These are phyloP conservation scores for Agonum fuliginosum DNA, from an alignment of 2,888 invertebrate species.

Conservation along the genomic window DNA sequence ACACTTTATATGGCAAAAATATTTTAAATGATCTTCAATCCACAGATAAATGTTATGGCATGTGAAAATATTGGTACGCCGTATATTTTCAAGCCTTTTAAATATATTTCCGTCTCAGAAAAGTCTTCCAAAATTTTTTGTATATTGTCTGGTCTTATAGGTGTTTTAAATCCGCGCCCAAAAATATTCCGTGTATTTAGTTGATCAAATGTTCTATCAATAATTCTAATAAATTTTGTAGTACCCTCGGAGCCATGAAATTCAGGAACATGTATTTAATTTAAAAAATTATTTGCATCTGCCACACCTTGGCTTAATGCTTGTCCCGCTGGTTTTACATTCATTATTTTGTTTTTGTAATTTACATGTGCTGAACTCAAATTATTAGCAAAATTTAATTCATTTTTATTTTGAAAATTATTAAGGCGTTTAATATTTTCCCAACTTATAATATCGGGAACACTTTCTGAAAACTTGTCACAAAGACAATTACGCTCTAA, in stretches of 20 bases:
- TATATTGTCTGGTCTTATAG: too few relatives aligned
- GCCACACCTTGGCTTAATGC: conserved; percentile 64
- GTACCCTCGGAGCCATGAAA: too few relatives aligned
- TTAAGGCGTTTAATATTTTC: background rate
- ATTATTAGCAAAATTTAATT: conserved; percentile 29
- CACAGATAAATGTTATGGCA: too few relatives aligned
- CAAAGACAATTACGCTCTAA: background rate
- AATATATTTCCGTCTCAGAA: too few relatives aligned
- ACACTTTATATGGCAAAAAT: conserved; percentile 1
- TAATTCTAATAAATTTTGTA: too few relatives aligned
- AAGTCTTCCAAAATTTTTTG: too few relatives aligned
- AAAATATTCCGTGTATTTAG: too few relatives aligned
- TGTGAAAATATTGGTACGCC: too few relatives aligned
- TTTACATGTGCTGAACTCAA: conserved; percentile 12
- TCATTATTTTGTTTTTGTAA: conserved; percentile 48
- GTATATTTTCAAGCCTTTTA: too few relatives aligned
- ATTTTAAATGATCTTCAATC: background rate
- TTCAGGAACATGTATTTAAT: too few relatives aligned
- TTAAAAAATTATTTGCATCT: conserved; percentile 63
- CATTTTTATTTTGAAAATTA: conserved; percentile 12
- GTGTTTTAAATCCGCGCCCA: too few relatives aligned
- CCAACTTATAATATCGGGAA: background rate
- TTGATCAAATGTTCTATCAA: too few relatives aligned
- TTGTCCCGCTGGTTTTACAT: conserved; percentile 63
- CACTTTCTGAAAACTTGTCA: background rate